Conservation (phyloP, 1,140 invertebrate genomes). For the Pseudomyrmex flavicornis region DNA sequence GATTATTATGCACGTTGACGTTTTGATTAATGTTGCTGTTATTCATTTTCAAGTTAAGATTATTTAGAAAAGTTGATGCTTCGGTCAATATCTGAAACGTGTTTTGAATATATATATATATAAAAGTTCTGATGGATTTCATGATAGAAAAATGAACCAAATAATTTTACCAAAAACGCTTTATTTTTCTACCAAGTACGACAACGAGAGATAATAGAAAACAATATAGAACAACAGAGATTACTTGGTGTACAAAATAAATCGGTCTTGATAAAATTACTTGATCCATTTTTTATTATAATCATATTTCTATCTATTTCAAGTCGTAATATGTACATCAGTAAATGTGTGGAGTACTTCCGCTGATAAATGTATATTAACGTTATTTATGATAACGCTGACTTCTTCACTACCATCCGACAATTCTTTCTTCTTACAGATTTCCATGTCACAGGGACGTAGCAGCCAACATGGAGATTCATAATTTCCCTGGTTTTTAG, state of each 20-base stretch:
- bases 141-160: too few relatives aligned
- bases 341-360: slow-evolving; percentile 89
- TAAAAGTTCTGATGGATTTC: neutral
- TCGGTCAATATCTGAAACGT: slow-evolving; percentile 74
- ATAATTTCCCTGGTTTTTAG: slow-evolving; percentile 77
- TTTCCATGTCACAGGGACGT: slow-evolving; percentile 90
- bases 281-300: too few relatives aligned
- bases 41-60: slow-evolving; percentile 74
- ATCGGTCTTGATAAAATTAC: too few relatives aligned
- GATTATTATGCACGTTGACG: slow-evolving; percentile 85
- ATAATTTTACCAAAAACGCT: too few relatives aligned
- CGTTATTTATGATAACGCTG: slow-evolving; percentile 87
- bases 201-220: too few relatives aligned
- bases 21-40: slow-evolving; percentile 67
- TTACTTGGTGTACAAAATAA: too few relatives aligned
- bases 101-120: neutral
- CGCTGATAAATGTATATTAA: slow-evolving; percentile 91
- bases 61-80: slow-evolving; percentile 67
- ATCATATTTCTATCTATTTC: neutral
- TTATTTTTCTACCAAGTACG: too few relatives aligned
- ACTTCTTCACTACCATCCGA: slow-evolving; percentile 88
- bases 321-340: slow-evolving; percentile 79
- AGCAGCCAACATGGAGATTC: slow-evolving; percentile 84
- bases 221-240: too few relatives aligned
- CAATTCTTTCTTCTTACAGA: slow-evolving; percentile 87